phyloP scores from a whole-genome alignment of 1,140 invertebrate genomes.

The Cyphomyrmex costatus region DNA sequence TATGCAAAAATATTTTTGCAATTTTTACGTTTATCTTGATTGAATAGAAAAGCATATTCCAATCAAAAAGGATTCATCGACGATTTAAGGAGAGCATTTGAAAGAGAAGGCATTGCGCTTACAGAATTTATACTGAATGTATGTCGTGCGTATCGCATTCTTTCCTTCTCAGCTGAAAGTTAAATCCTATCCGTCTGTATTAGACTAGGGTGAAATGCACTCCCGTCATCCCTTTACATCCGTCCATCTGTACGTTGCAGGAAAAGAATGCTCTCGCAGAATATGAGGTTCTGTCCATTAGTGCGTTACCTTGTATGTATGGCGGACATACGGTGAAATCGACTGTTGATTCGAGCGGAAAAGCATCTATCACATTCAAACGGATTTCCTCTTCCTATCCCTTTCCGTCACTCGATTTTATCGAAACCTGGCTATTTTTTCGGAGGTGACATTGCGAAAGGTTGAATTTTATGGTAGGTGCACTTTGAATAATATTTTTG shows the following conservation, averaged over 20 bases:
- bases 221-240: slow-evolving; percentile 49
- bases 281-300: slow-evolving; percentile 55
- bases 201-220: slow-evolving; percentile 68
- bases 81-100: neutral
- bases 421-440: slow-evolving; percentile 43
- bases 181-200: slow-evolving; percentile 70
- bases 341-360: slow-evolving; percentile 64
- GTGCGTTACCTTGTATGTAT: slow-evolving; percentile 12
- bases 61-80: slow-evolving; percentile 6
- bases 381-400: slow-evolving; percentile 27
- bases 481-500: slow-evolving; percentile 45
- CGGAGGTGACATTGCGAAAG: slow-evolving; percentile 43
- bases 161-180: slow-evolving; percentile 62
- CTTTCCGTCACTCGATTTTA: slow-evolving; percentile 23
- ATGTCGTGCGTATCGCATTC: neutral
- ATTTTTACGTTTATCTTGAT: slow-evolving; percentile 23
- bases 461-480: slow-evolving; percentile 42
- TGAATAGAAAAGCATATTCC: neutral
- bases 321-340: slow-evolving; percentile 46
- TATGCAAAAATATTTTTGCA: neutral
- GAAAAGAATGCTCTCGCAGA: slow-evolving; percentile 37
- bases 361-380: slow-evolving; percentile 58
- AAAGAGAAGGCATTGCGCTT: neutral
- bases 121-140: neutral
- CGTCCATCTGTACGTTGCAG: neutral